Evolutionary conservation across 2,113 vertebrate genomes (phyloP), one percentile per base, ranked within the genome.

Genomic region (Sialia sialis): DNA sequence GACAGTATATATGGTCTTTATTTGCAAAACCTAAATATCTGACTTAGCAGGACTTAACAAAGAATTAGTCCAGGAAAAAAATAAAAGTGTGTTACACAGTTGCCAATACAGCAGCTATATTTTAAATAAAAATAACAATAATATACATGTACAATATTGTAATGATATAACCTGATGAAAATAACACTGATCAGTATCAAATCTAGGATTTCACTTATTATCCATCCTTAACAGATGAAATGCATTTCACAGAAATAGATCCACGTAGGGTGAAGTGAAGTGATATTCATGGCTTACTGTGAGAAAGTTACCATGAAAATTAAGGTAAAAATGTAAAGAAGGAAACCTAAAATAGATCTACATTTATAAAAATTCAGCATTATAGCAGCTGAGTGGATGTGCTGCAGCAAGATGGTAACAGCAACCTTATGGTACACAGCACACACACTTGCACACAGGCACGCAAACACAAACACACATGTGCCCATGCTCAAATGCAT

Each of bases 61-160:
- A 80, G 62, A 74, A 49, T 87, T 87, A 96, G 77, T 82, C 46
- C 18, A 82, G 36, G 46, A 51, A 89, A 82, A 83, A 62, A 67
- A 11, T 15, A 82, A 93, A 96, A 74, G 23, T 36, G 86, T 83
- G 72, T 75, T 93, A 95, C 87, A 93, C 5, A 23, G n/a, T 76
- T 83, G 43, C 34, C 52, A 76, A 79, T 82, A 92, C 17, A 78
- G 66, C 34, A 90, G 43, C 52, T 95, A 67, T 66, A 95, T 91
- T 82, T 95, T 95, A 96, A 97, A 96, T 82, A 92, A 60, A 92
- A 96, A 88, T 73, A 87, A 92, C 86, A 95, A 80, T 83, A 86
- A 92, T 73, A 91, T 95, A 94, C 26, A 92, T 29, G 46, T 90
- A 96, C 94, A 97, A 60, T 87, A 92, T 8, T 90, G 59, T 77